Percentiles rank a stretch among this genome's conserved stretches.
phyloP scores from a whole-genome alignment of 2,113 vertebrate species.

The Mungos mungo region DNA sequence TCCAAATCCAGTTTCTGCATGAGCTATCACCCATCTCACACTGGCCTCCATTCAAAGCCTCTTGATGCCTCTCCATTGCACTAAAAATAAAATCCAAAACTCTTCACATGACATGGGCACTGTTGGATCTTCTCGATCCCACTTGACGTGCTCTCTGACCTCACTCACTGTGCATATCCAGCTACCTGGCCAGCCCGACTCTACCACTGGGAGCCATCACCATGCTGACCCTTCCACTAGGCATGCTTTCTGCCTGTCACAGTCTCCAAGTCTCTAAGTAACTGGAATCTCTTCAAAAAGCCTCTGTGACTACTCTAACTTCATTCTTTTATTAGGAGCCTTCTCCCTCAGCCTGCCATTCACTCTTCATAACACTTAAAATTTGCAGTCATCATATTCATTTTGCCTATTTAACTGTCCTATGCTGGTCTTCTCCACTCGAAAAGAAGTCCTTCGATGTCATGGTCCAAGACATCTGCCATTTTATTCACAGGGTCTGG shows the following conservation, averaged over 20 bases:
- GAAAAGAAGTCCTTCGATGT: background rate
- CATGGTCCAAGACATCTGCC: background rate
- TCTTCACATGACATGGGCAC: background rate
- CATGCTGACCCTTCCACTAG: accelerated
- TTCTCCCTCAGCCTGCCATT: background rate
- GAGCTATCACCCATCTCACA: background rate
- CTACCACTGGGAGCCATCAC: background rate
- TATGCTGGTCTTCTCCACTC: background rate
- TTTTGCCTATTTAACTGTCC: background rate
- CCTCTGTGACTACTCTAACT: background rate
- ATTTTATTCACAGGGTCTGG: background rate
- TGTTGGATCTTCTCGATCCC: background rate
- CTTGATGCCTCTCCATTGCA: background rate
- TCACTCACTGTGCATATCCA: accelerated
- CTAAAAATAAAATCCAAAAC: background rate
- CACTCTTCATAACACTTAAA: background rate
- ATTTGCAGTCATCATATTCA: accelerated
- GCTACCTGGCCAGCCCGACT: background rate
- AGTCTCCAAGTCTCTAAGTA: background rate
- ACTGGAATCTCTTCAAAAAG: background rate
- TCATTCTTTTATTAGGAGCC: background rate
- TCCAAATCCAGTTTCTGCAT: background rate
- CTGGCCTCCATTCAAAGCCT: background rate
- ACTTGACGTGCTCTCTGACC: background rate
- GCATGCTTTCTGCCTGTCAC: background rate